Evolutionary conservation across 2,797 vertebrate species (phyloP).

Genomic region (Enteromius radiatus): DNA sequence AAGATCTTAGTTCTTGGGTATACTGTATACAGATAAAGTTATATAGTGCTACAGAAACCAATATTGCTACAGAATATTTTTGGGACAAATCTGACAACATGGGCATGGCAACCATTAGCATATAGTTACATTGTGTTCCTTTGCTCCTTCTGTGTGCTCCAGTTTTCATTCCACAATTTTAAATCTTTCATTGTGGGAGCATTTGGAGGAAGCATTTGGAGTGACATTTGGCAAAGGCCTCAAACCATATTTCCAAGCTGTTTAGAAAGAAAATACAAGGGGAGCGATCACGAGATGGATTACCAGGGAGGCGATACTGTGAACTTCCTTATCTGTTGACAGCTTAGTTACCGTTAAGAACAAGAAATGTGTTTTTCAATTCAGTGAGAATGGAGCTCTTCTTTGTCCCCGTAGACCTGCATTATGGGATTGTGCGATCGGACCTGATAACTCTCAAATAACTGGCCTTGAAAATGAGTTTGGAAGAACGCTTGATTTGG

Average conservation of each 20-base stretch:
- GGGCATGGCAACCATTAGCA: constrained; percentile 10
- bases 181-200: constrained; percentile 66
- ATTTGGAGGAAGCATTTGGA: constrained; percentile 82
- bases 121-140: constrained; percentile 52
- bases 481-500: constrained; percentile 58
- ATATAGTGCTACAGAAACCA: neutral
- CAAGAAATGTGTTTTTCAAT: constrained; percentile 83
- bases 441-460: constrained; percentile 79
- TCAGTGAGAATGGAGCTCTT: constrained; percentile 78
- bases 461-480: constrained; percentile 72
- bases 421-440: constrained; percentile 78
- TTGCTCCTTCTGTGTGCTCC: constrained; percentile 46
- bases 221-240: constrained; percentile 87
- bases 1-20: neutral
- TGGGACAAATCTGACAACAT: neutral
- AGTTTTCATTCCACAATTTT: constrained; percentile 54
- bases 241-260: constrained; percentile 88
- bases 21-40: constrained; percentile 1
- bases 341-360: constrained; percentile 80
- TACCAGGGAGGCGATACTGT: constrained; percentile 74
- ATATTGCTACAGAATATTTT: neutral
- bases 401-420: constrained; percentile 78
- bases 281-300: constrained; percentile 79
- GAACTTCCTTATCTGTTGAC: constrained; percentile 82
- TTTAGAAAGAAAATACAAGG: constrained; percentile 81